Evolutionary conservation across 2,888 invertebrate species (phyloP), one percentile per base, ranked within the genome.

Genomic region (Leistus spinibarbis): DNA sequence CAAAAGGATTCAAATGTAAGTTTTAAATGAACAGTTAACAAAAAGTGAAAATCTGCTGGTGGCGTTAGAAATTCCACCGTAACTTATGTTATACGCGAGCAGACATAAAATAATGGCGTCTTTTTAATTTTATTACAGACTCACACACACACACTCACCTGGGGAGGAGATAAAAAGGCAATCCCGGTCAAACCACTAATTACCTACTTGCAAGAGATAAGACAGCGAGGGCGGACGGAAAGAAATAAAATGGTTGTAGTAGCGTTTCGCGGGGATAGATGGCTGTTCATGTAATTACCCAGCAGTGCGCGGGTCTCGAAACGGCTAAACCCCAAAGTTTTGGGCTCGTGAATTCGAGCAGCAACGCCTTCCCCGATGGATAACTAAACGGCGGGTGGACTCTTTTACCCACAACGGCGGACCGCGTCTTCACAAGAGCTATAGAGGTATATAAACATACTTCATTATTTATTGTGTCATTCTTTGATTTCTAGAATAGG

Each of bases 111-210:
- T 70, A 70, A 70, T 40, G 40, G 7, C 13, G 19, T 54, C 56
- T 17, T 27, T 60, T 72, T 65, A 72, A 72, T 72, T 72, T 72
- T 72, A 72, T 72, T 72, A 72, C 57, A 72, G 65, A 54, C 40
- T 4, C 40, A 40, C 40, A 72, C 56, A 66, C 17, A 60, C 64
- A 72, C 72, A n/a, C 72, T 72, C n/a, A n/a, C n/a, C n/a, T n/a
- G n/a, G n/a, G n/a, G 40, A 40, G 66, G 69, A 72, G 72, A 72
- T 72, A 72, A 66, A 71, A 66, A 65, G 72, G 57, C 72, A 72
- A 72, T 72, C 72, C 72, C 72, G 72, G 72, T 72, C 72, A 72
- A 70, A 64, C 72, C 72, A 72, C 66, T 72, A 72, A 72, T 72
- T 72, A 72, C 64, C 65, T 64, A 71, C 72, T 66, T 64, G 71